Evolutionary conservation across 2,113 vertebrate species (phyloP).

Genomic region (Orthonyx spaldingii): DNA sequence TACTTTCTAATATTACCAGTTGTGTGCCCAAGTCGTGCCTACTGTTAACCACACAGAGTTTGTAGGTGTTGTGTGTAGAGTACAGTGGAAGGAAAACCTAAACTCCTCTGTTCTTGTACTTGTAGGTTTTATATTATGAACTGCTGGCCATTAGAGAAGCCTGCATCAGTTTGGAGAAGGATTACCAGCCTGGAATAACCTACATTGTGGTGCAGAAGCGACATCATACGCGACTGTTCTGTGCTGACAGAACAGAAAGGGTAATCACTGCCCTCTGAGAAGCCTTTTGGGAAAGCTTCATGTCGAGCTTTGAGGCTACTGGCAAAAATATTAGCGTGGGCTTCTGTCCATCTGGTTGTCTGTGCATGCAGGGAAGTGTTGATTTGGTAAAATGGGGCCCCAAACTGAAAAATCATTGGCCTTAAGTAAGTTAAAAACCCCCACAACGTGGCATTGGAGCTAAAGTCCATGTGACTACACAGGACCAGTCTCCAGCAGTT

Average conservation of each 20-base stretch:
- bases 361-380: not conserved
- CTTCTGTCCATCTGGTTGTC: not conserved
- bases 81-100: not conserved
- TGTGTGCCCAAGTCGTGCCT: not conserved
- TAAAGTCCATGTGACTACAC: not conserved
- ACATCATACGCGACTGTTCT: conserved; percentile 98
- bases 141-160: conserved; percentile 97
- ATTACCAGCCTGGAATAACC: conserved; percentile 98
- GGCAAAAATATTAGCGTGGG: not conserved
- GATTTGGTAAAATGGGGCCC: not conserved
- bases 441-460: not conserved
- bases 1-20: not conserved
- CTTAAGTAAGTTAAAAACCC: not conserved
- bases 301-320: not conserved
- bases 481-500: not conserved
- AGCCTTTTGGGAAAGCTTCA: not conserved
- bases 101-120: not conserved
- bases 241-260: conserved; percentile 96
- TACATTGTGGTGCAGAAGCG: conserved; percentile 99
- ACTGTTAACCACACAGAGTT: not conserved
- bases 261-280: conserved; percentile 69
- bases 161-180: conserved; percentile 98
- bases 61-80: not conserved
- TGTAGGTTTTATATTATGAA: conserved; percentile 96
- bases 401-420: not conserved